phyloP scores from a whole-genome alignment of 2,888 invertebrate genomes.

The Pachymerium ferrugineum region DNA sequence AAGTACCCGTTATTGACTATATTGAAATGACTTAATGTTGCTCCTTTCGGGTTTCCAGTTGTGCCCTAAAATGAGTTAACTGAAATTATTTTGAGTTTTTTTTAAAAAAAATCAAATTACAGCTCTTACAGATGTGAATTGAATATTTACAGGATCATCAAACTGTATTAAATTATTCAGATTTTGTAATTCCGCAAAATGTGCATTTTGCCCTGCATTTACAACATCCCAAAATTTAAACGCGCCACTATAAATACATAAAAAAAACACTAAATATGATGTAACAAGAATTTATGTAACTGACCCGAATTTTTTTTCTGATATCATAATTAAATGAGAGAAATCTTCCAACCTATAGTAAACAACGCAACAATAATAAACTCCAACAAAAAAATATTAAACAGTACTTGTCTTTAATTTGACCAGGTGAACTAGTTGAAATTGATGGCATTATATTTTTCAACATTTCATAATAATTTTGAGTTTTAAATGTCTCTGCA shows the following conservation, averaged over 20 bases:
- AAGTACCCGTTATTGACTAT: too few relatives aligned
- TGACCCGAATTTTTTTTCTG: not conserved
- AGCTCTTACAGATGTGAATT: conserved; percentile 78
- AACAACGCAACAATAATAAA: too few relatives aligned
- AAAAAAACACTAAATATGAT: not conserved
- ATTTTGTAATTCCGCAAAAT: not conserved
- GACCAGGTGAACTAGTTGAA: conserved; percentile 36
- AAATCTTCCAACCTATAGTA: not conserved
- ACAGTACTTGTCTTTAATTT: not conserved
- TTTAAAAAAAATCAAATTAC: conserved; percentile 39
- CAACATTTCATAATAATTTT: conserved; percentile 63
- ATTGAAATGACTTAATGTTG: too few relatives aligned
- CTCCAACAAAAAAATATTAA: too few relatives aligned
- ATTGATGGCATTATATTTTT: conserved; percentile 57
- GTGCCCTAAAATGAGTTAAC: conserved; percentile 44
- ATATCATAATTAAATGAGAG: not conserved
- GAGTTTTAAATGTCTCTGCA: conserved; percentile 58
- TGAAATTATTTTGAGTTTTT: not conserved
- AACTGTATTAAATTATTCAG: conserved; percentile 54
- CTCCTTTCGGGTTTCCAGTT: too few relatives aligned
- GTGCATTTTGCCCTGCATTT: not conserved
- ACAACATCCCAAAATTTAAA: not conserved
- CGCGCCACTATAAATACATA: not conserved
- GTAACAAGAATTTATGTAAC: not conserved
- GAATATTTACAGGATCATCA: conserved; percentile 66